Evolutionary conservation across 2,888 invertebrate genomes (phyloP), one percentile per base, ranked within the genome.

Genomic region (Chaetoderma sp.): DNA sequence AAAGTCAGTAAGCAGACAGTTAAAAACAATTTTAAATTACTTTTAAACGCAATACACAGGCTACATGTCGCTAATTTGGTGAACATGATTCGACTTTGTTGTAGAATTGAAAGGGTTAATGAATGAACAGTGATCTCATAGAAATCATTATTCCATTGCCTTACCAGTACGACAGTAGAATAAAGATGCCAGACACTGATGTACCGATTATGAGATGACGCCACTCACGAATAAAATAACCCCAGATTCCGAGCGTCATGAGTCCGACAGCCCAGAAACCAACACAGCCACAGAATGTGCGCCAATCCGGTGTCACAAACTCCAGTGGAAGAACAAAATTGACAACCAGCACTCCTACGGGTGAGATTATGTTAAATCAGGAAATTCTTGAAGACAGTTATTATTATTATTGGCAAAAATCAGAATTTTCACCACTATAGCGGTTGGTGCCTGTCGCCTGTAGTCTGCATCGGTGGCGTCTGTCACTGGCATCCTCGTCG

Each of bases 311-410:
- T 13, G 81, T 80, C 13, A 84, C 82, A 68, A 82, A 78, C 70
- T 84, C 84, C 62, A 84, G 60, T 1, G 84, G 83, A 13, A 84
- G 73, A n/a, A 83, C 81, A 76, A 83, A 83, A 68, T 84, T 84
- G 4, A 82, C 79, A 10, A 84, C 80, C 66, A 84, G 65, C n/a
- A 78, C 76, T 50, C 83, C 84, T 84, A 67, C 1, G 13, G n/a
- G n/a, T n/a, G n/a, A n/a, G n/a, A n/a, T n/a, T n/a, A n/a, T n/a
- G n/a, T n/a, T n/a, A n/a, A n/a, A n/a, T n/a, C n/a, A n/a, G n/a
- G n/a, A n/a, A n/a, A n/a, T n/a, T n/a, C n/a, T n/a, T n/a, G n/a
- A n/a, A n/a, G n/a, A n/a, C n/a, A n/a, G n/a, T n/a, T n/a, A n/a
- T n/a, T n/a, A n/a, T n/a, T n/a, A n/a, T n/a, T n/a, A n/a, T n/a